Conservation (phyloP, 2,113 vertebrate genomes). For the Galbula dea region DNA sequence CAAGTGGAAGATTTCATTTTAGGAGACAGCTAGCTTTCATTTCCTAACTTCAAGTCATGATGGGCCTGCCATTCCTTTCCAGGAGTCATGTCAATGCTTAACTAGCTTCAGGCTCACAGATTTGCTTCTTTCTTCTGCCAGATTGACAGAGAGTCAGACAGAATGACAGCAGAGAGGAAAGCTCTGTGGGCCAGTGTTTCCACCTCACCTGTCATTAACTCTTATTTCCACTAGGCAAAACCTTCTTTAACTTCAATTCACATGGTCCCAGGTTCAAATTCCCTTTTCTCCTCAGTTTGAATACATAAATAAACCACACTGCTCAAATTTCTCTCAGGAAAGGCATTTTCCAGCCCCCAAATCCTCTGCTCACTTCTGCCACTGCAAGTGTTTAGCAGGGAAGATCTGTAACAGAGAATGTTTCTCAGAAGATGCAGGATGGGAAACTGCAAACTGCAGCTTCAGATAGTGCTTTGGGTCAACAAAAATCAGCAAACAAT, state of each 20-base stretch:
- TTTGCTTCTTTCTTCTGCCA: background rate
- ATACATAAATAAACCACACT: background rate
- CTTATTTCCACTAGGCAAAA: background rate
- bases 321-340: background rate
- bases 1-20: background rate
- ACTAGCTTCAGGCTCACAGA: background rate
- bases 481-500: background rate
- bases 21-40: background rate
- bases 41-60: background rate
- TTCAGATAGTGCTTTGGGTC: background rate
- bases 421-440: background rate
- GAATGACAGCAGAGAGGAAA: background rate
- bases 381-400: background rate
- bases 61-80: background rate
- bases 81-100: background rate
- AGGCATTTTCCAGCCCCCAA: background rate
- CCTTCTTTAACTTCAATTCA: background rate
- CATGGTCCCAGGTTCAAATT: background rate
- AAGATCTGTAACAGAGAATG: background rate
- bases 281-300: background rate
- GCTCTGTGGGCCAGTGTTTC: background rate
- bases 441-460: background rate
- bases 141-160: background rate
- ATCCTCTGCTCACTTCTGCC: background rate
- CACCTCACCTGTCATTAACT: background rate